These are phyloP conservation scores for Otocyon megalotis DNA, from an alignment of 2,113 vertebrate genomes.

Conservation along the genomic window DNA sequence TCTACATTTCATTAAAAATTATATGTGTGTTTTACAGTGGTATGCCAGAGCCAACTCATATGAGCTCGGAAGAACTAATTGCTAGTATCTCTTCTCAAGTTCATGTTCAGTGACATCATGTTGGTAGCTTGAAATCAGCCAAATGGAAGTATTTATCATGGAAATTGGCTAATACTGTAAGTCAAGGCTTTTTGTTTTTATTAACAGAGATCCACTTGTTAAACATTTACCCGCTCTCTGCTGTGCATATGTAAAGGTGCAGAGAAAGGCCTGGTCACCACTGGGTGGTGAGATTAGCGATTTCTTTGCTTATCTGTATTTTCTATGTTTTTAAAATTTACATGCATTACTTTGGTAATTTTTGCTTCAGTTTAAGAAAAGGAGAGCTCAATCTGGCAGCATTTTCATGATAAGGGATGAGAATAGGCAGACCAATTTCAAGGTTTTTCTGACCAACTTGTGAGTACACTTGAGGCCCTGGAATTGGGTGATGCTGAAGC, in stretches of 20 bases:
- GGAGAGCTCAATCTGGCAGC: background rate
- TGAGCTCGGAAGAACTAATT: background rate
- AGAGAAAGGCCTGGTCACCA: background rate
- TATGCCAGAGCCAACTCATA: background rate
- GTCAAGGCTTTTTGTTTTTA: background rate
- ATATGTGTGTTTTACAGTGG: background rate
- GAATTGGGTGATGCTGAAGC: background rate
- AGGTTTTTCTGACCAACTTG: background rate
- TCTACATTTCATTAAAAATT: conserved; percentile 48
- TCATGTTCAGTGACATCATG: background rate
- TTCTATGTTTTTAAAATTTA: background rate
- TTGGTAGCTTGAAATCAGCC: conserved; percentile 42
- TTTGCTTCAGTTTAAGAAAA: background rate
- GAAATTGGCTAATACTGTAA: conserved; percentile 46
- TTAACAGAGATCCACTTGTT: background rate
- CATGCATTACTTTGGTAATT: background rate
- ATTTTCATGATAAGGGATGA: background rate
- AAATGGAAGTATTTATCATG: conserved; percentile 42
- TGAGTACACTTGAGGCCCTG: background rate
- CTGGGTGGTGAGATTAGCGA: background rate
- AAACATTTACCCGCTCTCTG: background rate
- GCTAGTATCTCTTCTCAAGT: conserved; percentile 55
- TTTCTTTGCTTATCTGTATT: conserved; percentile 16
- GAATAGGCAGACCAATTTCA: background rate
- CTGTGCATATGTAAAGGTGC: background rate